A percentile compares a stretch with the other conserved stretches of the same genome.
phyloP scores from a whole-genome alignment of 1,140 invertebrate species.

The Stratiolaelaps scimitus region DNA sequence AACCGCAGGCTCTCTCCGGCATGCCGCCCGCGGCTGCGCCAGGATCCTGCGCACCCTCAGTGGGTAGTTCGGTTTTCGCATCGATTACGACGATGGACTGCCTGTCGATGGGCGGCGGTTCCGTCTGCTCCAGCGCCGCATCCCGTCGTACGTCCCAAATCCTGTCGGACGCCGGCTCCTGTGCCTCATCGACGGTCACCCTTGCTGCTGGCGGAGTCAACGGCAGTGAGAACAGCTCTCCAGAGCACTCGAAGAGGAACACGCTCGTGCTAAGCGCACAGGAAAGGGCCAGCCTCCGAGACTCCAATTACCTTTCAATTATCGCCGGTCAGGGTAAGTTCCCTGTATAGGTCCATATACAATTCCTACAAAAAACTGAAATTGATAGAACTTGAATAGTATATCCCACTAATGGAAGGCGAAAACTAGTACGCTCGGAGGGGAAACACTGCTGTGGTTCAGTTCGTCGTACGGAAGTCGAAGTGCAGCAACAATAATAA shows the following conservation, averaged over 20 bases:
- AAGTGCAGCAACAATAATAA: too few species aligned
- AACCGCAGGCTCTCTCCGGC: conserved; percentile 37
- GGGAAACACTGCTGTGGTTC: too few species aligned
- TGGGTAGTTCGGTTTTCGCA: background rate
- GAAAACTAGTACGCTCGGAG: too few species aligned
- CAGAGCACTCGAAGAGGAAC: conserved; percentile 29
- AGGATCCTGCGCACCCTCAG: conserved; percentile 29
- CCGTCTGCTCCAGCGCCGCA: conserved; percentile 29
- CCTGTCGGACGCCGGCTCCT: conserved; percentile 17
- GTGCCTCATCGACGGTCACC: conserved; percentile 19
- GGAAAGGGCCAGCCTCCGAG: conserved; percentile 43
- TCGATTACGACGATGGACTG: conserved; percentile 23
- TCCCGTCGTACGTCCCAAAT: conserved; percentile 26
- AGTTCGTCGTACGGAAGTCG: too few species aligned
- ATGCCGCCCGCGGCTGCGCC: conserved; percentile 30
- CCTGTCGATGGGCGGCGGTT: conserved; percentile 9
- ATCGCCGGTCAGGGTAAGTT: conserved; percentile 58
- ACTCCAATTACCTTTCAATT: conserved; percentile 59
- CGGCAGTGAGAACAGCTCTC: conserved; percentile 32
- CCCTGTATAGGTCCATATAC: background rate
- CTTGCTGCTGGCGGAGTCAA: conserved; percentile 29
- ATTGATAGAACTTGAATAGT: too few species aligned
- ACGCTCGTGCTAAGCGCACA: conserved; percentile 23
- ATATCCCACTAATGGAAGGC: too few species aligned
- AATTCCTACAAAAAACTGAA: too few species aligned